phyloP scores from a whole-genome alignment of 37 sponge, comb jelly and placozoan genomes.

The Cladorhizidae sp. region DNA sequence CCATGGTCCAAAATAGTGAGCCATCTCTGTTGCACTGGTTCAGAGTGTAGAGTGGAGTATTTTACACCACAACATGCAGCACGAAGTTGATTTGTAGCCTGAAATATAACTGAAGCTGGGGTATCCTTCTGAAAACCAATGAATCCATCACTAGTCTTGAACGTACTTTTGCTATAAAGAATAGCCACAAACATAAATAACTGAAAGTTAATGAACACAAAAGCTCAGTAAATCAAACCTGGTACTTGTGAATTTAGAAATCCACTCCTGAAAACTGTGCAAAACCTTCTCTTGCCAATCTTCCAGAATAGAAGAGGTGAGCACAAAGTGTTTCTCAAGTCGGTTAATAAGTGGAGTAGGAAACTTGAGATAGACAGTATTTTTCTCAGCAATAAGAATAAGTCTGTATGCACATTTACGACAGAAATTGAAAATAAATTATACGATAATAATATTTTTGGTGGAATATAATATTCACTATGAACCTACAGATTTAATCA shows the following conservation, averaged over 20 bases:
- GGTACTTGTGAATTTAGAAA: conserved; percentile 26
- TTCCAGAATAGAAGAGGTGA: conserved; percentile 65
- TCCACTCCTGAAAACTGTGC: conserved; percentile 50
- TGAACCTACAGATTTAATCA: no score
- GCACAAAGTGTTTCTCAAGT: conserved; percentile 93
- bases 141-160: conserved; percentile 75
- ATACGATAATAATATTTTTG: neutral
- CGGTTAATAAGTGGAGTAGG: conserved; percentile 95
- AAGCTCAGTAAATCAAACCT: neutral
- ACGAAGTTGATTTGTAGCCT: conserved; percentile 56
- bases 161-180: conserved; percentile 5
- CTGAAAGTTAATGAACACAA: neutral
- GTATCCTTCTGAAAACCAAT: conserved; percentile 91
- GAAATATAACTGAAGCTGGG: conserved; percentile 87
- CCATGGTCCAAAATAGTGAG: no score
- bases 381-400: conserved; percentile 84
- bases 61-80: neutral
- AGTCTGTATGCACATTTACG: conserved; percentile 46
- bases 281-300: conserved; percentile 46
- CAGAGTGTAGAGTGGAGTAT: neutral
- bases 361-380: conserved; percentile 83
- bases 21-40: no score
- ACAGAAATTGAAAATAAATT: neutral
- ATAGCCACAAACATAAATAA: neutral
- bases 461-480: no score